Percentiles rank a stretch among this genome's conserved stretches.
Conservation (phyloP, 2,113 vertebrate genomes). For the Gymnogyps californianus region DNA sequence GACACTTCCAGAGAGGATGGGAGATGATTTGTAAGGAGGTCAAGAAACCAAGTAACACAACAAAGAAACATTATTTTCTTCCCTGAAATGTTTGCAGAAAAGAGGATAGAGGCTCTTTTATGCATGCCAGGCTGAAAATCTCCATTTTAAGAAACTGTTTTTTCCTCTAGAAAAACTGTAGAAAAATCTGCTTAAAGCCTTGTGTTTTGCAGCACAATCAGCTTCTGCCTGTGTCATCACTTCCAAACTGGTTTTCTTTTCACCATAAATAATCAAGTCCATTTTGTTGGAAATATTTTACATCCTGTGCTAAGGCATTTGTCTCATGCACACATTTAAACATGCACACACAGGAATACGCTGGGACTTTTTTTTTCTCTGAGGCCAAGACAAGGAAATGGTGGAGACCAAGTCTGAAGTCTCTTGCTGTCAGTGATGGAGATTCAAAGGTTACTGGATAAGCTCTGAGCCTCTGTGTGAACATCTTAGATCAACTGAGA, state of each 20-base stretch:
- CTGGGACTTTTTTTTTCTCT: background rate
- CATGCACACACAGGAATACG: background rate
- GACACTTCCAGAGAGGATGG: background rate
- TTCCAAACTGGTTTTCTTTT: background rate
- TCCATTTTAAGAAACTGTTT: background rate
- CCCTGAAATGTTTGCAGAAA: background rate
- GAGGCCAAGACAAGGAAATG: background rate
- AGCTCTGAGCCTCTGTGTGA: background rate
- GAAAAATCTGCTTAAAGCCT: background rate
- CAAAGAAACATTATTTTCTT: background rate
- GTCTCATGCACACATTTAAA: background rate
- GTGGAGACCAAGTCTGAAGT: background rate
- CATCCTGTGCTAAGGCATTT: background rate
- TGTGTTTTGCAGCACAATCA: background rate
- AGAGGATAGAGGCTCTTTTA: background rate
- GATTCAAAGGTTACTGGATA: background rate
- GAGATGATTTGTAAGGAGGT: background rate
- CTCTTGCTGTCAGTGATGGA: background rate
- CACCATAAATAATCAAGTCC: background rate
- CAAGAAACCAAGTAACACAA: background rate
- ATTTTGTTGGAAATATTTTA: background rate
- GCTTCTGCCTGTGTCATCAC: background rate
- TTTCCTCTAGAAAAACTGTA: background rate
- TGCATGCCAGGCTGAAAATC: background rate
- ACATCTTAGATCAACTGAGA: background rate